These are phyloP conservation scores for Adineta ricciae DNA, from an alignment of 2,888 invertebrate genomes.

Conservation along the genomic window DNA sequence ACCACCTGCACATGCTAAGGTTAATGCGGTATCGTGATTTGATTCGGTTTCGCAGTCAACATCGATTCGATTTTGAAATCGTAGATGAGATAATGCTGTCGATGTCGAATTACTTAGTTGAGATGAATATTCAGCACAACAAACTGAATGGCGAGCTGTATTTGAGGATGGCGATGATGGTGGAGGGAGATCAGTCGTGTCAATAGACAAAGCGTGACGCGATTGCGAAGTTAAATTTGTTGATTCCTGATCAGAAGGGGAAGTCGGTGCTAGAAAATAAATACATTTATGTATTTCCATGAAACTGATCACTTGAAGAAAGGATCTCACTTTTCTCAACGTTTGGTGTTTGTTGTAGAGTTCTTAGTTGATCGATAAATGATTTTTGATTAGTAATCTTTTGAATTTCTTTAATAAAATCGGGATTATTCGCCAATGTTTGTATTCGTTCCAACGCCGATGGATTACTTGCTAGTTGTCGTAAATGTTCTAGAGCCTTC, in stretches of 20 bases:
- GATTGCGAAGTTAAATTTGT: not conserved
- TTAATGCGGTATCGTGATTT: conserved; percentile 94
- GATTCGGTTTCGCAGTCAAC: conserved; percentile 95
- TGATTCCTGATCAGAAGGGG: not conserved
- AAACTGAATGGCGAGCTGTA: not conserved
- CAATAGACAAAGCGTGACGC: not conserved
- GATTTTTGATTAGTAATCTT: conserved; percentile 11
- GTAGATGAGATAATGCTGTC: not conserved
- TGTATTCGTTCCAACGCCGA: not conserved
- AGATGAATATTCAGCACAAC: not conserved
- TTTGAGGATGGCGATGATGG: not conserved
- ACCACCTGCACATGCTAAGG: conserved; percentile 81
- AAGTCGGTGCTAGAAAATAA: not conserved
- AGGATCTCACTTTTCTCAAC: not conserved
- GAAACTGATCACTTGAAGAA: no score
- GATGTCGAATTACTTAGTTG: not conserved
- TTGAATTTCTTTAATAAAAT: conserved; percentile 7
- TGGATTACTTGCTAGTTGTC: conserved; percentile 22
- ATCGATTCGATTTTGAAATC: conserved; percentile 35
- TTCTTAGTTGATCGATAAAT: conserved; percentile 7
- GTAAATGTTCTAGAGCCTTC: conserved; percentile 36
- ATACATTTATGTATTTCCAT: no score
- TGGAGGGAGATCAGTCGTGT: not conserved
- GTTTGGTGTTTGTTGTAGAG: not conserved
- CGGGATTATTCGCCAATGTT: conserved; percentile 15